These are phyloP conservation scores for Cotesia vestalis DNA, from an alignment of 1,140 invertebrate genomes.

Conservation along the genomic window DNA sequence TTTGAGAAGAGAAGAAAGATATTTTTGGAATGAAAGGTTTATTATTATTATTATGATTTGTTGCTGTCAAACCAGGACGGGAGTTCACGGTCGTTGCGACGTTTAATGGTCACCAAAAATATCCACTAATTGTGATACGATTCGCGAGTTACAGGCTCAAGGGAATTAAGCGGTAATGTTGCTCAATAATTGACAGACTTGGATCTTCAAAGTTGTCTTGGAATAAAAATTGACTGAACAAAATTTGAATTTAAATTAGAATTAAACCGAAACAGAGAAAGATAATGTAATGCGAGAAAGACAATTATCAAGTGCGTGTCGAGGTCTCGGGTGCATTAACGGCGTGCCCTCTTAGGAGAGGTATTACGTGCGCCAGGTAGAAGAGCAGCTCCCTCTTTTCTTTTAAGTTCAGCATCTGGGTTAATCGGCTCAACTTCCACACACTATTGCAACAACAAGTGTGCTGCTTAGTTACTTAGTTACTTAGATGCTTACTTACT, in stretches of 20 bases:
- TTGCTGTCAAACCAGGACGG: slow-evolving; percentile 6
- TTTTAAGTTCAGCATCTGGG: slow-evolving; percentile 7
- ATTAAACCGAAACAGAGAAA: not conserved
- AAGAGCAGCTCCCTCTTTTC: slow-evolving; percentile 12
- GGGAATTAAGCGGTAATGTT: too few relatives aligned
- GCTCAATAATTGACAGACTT: too few relatives aligned
- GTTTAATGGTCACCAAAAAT: not conserved
- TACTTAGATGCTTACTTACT: too few relatives aligned
- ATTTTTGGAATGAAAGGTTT: slow-evolving; percentile 2
- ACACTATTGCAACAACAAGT: not conserved
- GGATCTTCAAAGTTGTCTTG: not conserved
- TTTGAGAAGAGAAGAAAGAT: slow-evolving; percentile 2
- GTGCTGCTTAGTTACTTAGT: not conserved
- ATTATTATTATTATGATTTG: not conserved
- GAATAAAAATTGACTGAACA: slow-evolving; percentile 7
- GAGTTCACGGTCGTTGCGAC: not conserved
- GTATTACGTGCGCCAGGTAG: slow-evolving; percentile 16
- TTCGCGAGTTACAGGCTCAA: too few relatives aligned
- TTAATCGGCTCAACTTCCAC: slow-evolving; percentile 26
- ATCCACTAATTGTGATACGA: too few relatives aligned
- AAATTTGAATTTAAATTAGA: not conserved
- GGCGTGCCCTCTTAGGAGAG: slow-evolving; percentile 19
- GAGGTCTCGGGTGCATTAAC: slow-evolving; percentile 29
- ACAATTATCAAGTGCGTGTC: slow-evolving; percentile 29
- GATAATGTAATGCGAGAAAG: not conserved